Evolutionary conservation across 2,888 invertebrate species (phyloP).

Genomic region (Eristalis arbustorum): DNA sequence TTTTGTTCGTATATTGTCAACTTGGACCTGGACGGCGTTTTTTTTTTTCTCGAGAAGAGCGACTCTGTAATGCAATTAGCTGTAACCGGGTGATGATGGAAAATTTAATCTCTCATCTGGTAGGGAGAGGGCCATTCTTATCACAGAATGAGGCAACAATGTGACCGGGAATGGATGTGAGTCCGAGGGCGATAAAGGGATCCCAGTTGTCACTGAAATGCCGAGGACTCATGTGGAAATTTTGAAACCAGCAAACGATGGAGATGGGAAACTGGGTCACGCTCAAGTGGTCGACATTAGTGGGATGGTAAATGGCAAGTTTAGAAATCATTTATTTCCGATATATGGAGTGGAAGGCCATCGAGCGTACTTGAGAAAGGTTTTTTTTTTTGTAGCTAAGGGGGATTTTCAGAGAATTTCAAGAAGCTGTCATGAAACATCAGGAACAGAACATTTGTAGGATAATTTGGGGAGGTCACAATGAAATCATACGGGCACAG

Average conservation of each 20-base stretch:
- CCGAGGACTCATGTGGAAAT: not conserved
- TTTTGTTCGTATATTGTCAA: slow-evolving; percentile 28
- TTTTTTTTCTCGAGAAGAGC: not conserved
- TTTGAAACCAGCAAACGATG: not conserved
- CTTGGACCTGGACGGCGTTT: not conserved
- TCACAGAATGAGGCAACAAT: not conserved
- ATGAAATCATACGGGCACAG: not conserved
- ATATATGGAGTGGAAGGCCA: slow-evolving; percentile 59
- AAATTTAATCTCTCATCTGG: not conserved
- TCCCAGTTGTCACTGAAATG: not conserved
- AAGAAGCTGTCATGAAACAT: not conserved
- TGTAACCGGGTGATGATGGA: slow-evolving; percentile 30
- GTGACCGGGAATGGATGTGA: not conserved
- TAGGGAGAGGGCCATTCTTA: not conserved
- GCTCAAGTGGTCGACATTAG: slow-evolving; percentile 53
- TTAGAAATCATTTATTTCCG: slow-evolving; percentile 47
- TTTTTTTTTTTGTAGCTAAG: not conserved
- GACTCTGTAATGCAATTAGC: slow-evolving; percentile 48
- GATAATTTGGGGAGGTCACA: not conserved
- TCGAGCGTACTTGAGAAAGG: slow-evolving; percentile 52
- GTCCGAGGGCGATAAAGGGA: not conserved
- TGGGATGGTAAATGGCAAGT: slow-evolving; percentile 53
- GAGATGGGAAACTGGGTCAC: slow-evolving; percentile 32
- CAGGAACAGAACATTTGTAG: not conserved
- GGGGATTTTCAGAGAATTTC: not conserved